These are phyloP conservation scores for Rotaria sp. DNA, from an alignment of 2,888 invertebrate species.

Conservation along the genomic window DNA sequence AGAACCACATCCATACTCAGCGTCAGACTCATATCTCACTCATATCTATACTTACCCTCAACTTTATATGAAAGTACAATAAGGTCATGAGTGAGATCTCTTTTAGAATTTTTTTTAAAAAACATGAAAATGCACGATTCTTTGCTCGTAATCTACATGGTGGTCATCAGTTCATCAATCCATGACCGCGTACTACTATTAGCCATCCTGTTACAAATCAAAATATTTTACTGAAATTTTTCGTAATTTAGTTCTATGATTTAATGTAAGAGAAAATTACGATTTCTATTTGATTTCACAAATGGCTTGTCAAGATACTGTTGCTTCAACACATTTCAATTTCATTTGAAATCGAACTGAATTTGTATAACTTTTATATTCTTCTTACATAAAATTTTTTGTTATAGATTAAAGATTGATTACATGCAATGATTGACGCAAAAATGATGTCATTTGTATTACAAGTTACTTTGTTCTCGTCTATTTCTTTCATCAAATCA, in stretches of 20 bases:
- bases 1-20: too few species aligned
- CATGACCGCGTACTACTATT: conserved; percentile 76
- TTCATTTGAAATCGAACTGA: conserved; percentile 65
- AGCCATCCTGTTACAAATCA: conserved; percentile 71
- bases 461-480: conserved; percentile 60
- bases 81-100: conserved; percentile 30
- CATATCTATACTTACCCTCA: too few species aligned
- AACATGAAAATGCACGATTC: conserved; percentile 76
- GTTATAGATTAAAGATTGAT: conserved; percentile 62
- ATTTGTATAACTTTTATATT: neutral
- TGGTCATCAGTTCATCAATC: conserved; percentile 55
- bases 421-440: conserved; percentile 74
- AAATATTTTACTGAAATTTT: conserved; percentile 22
- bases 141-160: conserved; percentile 57
- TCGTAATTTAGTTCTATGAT: neutral
- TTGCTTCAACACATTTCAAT: conserved; percentile 81
- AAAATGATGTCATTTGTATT: conserved; percentile 80
- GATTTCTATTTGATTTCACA: conserved; percentile 86
- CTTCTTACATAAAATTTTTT: conserved; percentile 44
- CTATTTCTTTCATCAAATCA: neutral
- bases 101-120: conserved; percentile 71
- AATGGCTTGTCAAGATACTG: conserved; percentile 77
- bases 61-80: conserved; percentile 33
- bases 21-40: too few species aligned
- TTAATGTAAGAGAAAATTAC: conserved; percentile 62